Percentiles rank a stretch among this genome's conserved stretches.
Conservation (phyloP, 2,113 vertebrate genomes). For the Neoarius graeffei region DNA sequence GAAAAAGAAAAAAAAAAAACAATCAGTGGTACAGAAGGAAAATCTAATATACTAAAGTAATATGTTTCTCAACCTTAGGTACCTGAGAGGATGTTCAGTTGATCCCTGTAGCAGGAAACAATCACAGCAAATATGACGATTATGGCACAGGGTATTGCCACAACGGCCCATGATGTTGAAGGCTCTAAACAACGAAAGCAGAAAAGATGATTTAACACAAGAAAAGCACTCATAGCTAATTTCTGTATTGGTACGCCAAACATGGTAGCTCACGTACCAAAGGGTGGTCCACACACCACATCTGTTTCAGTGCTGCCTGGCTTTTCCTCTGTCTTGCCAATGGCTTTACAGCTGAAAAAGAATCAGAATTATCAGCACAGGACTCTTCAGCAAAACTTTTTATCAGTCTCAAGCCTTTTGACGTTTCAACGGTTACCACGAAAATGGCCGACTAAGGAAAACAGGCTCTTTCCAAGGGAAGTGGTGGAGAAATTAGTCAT, state of each 20-base stretch:
- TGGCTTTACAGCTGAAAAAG: conserved; percentile 70
- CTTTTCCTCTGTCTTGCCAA: conserved; percentile 63
- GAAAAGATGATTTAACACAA: not conserved
- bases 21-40: conserved; percentile 1
- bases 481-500: conserved; percentile 62
- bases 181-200: conserved; percentile 50
- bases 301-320: conserved; percentile 64
- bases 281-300: conserved; percentile 64
- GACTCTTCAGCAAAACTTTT: conserved; percentile 18
- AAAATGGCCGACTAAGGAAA: conserved; percentile 49
- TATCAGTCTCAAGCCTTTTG: conserved; percentile 36
- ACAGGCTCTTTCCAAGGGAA: conserved; percentile 58
- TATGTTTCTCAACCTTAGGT: not conserved
- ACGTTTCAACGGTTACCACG: conserved; percentile 40
- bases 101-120: conserved; percentile 78
- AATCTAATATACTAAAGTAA: conserved; percentile 23
- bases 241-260: not conserved
- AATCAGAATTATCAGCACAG: conserved; percentile 32
- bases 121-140: conserved; percentile 72
- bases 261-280: conserved; percentile 56
- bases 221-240: not conserved
- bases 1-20: conserved; percentile 15
- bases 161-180: conserved; percentile 69
- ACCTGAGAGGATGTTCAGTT: conserved; percentile 68
- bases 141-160: conserved; percentile 71